Conservation (phyloP, 2,888 invertebrate species). For the Escarpia spicata region DNA sequence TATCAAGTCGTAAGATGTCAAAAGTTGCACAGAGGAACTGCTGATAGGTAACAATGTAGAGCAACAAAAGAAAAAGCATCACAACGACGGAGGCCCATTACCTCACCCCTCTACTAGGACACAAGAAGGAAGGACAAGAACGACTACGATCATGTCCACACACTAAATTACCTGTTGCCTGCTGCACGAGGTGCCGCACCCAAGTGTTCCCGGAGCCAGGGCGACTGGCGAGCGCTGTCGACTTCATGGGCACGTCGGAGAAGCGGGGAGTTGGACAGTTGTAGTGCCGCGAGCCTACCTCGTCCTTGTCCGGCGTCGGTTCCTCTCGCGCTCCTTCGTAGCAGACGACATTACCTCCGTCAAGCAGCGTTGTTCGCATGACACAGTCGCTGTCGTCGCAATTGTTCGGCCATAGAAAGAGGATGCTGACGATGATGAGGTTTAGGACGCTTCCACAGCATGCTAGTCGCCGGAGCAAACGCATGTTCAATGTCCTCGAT, state of each 20-base stretch:
- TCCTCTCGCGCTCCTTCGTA: background rate
- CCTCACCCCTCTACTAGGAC: too few species aligned
- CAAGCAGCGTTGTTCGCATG: background rate
- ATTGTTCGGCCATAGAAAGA: background rate
- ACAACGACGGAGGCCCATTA: too few species aligned
- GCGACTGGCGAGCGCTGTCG: background rate
- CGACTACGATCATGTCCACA: background rate
- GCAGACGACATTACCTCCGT: background rate
- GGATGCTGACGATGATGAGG: background rate
- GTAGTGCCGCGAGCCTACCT: background rate
- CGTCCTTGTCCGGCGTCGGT: background rate
- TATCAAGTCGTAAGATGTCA: too few species aligned
- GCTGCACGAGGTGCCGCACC: slow-evolving; percentile 13
- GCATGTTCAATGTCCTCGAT: background rate
- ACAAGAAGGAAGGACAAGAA: background rate
- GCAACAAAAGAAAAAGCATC: too few species aligned
- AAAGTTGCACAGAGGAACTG: too few species aligned
- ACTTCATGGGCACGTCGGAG: background rate
- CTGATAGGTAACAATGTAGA: too few species aligned
- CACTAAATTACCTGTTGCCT: background rate
- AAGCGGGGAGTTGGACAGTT: background rate
- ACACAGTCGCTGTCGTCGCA: background rate
- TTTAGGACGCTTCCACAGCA: background rate
- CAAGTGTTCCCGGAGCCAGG: slow-evolving; percentile 20
- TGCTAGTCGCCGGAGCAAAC: background rate